These are phyloP conservation scores for Epinotia bilunana DNA, from an alignment of 2,888 invertebrate genomes.

Conservation along the genomic window DNA sequence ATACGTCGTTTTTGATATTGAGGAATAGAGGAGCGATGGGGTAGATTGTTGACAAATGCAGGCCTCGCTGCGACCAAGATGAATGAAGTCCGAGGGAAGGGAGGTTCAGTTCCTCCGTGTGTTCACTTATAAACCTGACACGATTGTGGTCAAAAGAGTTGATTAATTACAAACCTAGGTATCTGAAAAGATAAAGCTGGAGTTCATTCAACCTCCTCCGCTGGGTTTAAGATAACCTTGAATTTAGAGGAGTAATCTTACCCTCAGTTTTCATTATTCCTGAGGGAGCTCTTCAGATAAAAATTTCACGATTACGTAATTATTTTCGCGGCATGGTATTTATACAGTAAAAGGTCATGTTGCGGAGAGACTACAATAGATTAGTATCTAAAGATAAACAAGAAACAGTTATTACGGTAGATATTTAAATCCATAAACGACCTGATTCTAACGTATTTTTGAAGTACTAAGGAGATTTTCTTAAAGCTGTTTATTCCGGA, in stretches of 20 bases:
- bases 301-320: not conserved
- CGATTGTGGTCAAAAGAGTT: conserved; percentile 17
- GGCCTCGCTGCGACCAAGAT: conserved; percentile 40
- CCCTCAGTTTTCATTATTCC: conserved; percentile 12
- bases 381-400: not conserved
- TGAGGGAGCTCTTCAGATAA: not conserved
- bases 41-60: conserved; percentile 48
- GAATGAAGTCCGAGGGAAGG: conserved; percentile 36
- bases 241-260: conserved; percentile 9
- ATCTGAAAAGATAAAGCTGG: not conserved
- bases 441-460: too few relatives aligned
- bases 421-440: too few relatives aligned
- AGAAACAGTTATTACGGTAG: too few relatives aligned
- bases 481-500: too few relatives aligned
- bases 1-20: conserved; percentile 4
- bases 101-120: conserved; percentile 5
- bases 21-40: conserved; percentile 13
- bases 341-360: not conserved
- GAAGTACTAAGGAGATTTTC: too few relatives aligned
- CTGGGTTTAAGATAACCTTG: conserved; percentile 2
- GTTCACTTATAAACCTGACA: conserved; percentile 27
- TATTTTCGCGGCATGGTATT: not conserved
- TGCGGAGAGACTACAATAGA: not conserved
- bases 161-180: conserved; percentile 17
- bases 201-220: conserved; percentile 6